Conservation (phyloP, 2,797 vertebrate species). For the Threskiornis aethiopicus region DNA sequence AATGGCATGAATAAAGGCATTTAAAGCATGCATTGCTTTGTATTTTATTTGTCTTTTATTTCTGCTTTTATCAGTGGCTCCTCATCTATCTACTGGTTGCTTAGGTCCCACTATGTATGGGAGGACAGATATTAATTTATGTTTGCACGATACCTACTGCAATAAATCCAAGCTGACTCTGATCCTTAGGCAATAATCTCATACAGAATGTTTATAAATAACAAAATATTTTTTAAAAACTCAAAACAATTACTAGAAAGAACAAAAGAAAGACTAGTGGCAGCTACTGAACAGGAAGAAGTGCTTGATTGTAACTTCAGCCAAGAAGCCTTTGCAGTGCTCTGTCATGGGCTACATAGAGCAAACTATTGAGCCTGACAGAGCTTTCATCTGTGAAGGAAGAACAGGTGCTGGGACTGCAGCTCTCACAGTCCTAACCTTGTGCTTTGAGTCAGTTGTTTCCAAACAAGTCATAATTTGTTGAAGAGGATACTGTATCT, state of each 20-base stretch:
- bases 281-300: neutral
- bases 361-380: neutral
- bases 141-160: accelerated
- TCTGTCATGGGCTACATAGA: neutral
- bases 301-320: neutral
- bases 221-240: neutral
- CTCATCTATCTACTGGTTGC: neutral
- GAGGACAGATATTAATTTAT: neutral
- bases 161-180: neutral
- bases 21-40: neutral
- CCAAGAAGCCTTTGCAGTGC: neutral
- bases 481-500: neutral
- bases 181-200: neutral
- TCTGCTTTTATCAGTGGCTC: neutral
- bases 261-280: neutral
- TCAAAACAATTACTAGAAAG: neutral
- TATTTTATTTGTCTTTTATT: neutral
- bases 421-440: neutral
- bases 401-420: neutral
- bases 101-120: neutral
- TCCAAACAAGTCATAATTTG: neutral
- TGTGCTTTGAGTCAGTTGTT: neutral
- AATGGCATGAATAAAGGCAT: neutral
- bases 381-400: neutral
- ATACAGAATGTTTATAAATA: neutral